Evolutionary conservation across 2,113 vertebrate species (phyloP).

Genomic region (Origma solitaria): DNA sequence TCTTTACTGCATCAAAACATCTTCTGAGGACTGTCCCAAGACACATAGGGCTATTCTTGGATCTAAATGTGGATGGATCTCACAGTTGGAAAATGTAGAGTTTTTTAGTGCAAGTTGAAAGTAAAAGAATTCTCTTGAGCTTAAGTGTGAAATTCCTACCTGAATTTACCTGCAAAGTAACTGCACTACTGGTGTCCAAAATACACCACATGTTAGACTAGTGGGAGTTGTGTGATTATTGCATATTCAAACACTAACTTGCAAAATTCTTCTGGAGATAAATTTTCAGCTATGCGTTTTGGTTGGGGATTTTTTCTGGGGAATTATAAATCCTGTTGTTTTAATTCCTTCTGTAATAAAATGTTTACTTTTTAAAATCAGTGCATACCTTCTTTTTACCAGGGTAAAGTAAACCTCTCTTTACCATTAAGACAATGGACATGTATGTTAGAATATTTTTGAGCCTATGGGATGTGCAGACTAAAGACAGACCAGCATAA

Average conservation of each 20-base stretch:
- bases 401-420: not conserved
- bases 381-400: not conserved
- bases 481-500: not conserved
- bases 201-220: not conserved
- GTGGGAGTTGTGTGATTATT: not conserved
- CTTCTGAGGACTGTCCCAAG: not conserved
- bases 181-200: not conserved
- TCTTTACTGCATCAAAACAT: not conserved
- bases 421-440: not conserved
- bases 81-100: not conserved
- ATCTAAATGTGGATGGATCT: not conserved
- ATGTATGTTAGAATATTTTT: not conserved
- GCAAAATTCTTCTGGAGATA: not conserved
- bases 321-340: not conserved
- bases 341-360: not conserved
- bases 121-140: not conserved
- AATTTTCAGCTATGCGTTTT: not conserved
- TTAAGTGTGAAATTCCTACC: not conserved
- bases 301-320: not conserved
- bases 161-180: not conserved
- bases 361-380: not conserved
- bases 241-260: not conserved
- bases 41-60: not conserved
- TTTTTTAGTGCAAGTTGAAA: not conserved
- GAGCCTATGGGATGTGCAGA: not conserved